A percentile compares a stretch with the other conserved stretches of the same genome.
Evolutionary conservation across 2,113 vertebrate species (phyloP).

Genomic region (human): GRCh38 chr1:27127501-27128000

Average conservation of each 20-base stretch:
- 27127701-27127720: background rate
- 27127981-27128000: background rate
- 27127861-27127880: background rate
- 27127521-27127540: background rate
- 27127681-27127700: background rate
- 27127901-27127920: background rate
- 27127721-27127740: background rate
- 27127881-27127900: background rate
- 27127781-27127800: background rate
- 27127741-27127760: background rate
- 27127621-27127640: background rate
- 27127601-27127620: background rate
- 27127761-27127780: background rate
- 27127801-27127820: background rate
- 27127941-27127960: background rate
- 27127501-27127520: background rate
- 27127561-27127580: background rate
- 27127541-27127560: background rate
- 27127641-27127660: background rate
- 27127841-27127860: background rate
- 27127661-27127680: background rate
- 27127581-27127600: background rate
- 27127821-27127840: background rate
- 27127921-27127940: background rate
- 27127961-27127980: constrained; percentile 5